These are phyloP conservation scores for Rostratula benghalensis DNA, from an alignment of 2,113 vertebrate genomes.

Conservation along the genomic window DNA sequence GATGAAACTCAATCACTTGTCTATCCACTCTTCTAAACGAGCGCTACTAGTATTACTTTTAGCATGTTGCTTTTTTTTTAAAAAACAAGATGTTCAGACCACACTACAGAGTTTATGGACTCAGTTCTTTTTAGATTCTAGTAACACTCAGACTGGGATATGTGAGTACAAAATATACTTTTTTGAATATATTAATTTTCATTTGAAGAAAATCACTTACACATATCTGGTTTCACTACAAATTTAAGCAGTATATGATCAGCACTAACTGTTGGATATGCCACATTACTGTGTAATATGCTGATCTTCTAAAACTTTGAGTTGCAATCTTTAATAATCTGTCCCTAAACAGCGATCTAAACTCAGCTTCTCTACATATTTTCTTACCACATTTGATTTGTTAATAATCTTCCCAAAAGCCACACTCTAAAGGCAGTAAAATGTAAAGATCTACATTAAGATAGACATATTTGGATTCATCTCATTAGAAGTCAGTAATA, in stretches of 20 bases:
- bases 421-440: constrained; percentile 4
- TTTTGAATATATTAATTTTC: not conserved
- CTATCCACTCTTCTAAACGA: not conserved
- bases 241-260: not conserved
- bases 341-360: not conserved
- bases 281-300: not conserved
- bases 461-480: not conserved
- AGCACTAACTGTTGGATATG: constrained; percentile 11
- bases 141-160: not conserved
- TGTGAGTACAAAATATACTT: not conserved
- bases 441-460: not conserved
- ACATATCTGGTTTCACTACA: not conserved
- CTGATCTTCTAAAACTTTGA: constrained; percentile 27
- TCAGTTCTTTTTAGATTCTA: not conserved
- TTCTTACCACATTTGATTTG: not conserved
- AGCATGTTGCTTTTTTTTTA: not conserved
- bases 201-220: not conserved
- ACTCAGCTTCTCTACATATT: not conserved
- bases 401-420: not conserved
- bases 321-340: constrained; percentile 33
- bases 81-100: not conserved
- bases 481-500: not conserved
- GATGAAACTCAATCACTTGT: constrained; percentile 32
- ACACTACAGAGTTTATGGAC: not conserved
- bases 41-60: not conserved